Percentiles rank a stretch among this genome's conserved stretches.
These are phyloP conservation scores for Druceiella hillmani DNA, from an alignment of 2,888 invertebrate genomes.

Conservation along the genomic window DNA sequence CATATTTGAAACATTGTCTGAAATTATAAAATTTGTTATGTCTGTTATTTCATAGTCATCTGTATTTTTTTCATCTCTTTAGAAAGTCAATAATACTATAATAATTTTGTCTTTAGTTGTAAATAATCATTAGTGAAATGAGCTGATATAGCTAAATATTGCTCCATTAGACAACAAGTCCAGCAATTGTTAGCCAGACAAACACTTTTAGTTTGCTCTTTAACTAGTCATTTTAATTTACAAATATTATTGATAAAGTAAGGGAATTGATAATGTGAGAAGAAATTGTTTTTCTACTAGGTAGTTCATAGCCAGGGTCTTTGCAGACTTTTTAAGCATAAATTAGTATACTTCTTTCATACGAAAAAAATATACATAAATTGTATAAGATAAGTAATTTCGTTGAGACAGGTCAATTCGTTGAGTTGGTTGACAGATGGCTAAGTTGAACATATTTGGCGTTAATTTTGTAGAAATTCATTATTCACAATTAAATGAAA, in stretches of 20 bases:
- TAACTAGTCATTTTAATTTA: conserved; percentile 16
- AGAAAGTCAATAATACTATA: conserved; percentile 17
- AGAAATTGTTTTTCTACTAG: conserved; percentile 14
- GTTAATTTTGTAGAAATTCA: too few relatives aligned
- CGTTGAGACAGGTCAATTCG: too few relatives aligned
- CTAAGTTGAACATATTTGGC: too few relatives aligned
- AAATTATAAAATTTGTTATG: background rate
- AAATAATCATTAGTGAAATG: conserved; percentile 26
- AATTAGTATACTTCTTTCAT: too few relatives aligned
- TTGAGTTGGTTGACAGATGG: too few relatives aligned
- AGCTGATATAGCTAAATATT: conserved; percentile 23
- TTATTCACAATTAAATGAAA: too few relatives aligned
- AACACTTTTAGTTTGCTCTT: conserved; percentile 12
- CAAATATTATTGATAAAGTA: conserved; percentile 21
- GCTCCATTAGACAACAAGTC: conserved; percentile 25
- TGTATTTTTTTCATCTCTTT: background rate
- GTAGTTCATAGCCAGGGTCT: conserved; percentile 15
- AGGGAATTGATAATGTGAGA: conserved; percentile 25
- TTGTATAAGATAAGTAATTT: too few relatives aligned
- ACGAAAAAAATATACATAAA: too few relatives aligned
- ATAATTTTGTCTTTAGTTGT: conserved; percentile 22
- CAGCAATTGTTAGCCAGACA: conserved; percentile 27
- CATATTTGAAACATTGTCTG: background rate
- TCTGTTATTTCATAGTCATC: background rate
- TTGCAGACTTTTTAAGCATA: too few relatives aligned